These are phyloP conservation scores for Loris lydekkerianus DNA, from an alignment of 2,797 vertebrate genomes.

Conservation along the genomic window DNA sequence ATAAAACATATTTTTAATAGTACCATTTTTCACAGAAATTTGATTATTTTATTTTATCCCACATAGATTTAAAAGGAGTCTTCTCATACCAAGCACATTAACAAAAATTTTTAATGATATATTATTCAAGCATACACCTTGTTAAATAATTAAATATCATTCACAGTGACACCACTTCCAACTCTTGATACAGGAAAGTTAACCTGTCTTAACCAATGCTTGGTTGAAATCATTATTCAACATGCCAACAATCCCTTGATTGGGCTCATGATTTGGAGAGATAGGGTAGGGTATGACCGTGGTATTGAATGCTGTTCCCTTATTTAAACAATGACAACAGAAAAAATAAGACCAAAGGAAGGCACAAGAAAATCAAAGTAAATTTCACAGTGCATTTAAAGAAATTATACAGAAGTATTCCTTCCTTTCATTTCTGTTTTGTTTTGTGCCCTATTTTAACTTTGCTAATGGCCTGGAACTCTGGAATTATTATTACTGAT, in stretches of 20 bases:
- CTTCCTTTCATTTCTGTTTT: not conserved
- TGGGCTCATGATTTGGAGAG: conserved; percentile 50
- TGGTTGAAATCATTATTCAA: conserved; percentile 48
- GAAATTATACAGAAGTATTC: not conserved
- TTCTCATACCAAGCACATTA: conserved; percentile 64
- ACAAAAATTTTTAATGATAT: conserved; percentile 61
- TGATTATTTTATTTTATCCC: not conserved
- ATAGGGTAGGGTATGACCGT: not conserved
- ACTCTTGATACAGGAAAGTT: conserved; percentile 63
- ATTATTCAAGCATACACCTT: conserved; percentile 54
- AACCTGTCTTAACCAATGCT: conserved; percentile 72
- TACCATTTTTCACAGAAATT: conserved; percentile 44
- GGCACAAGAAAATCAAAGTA: not conserved
- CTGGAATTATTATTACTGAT: not conserved
- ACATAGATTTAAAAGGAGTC: not conserved
- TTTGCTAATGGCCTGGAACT: conserved; percentile 2
- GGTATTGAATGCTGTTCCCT: not conserved
- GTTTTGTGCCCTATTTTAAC: not conserved
- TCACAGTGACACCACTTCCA: conserved; percentile 68
- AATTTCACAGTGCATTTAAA: not conserved
- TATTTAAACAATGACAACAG: not conserved
- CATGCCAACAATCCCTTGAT: conserved; percentile 62
- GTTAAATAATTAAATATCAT: conserved; percentile 79
- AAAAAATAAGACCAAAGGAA: conserved; percentile 14
- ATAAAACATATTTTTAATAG: conserved; percentile 59